Conservation (phyloP, 2,113 vertebrate species). For the Cathartes aura region DNA sequence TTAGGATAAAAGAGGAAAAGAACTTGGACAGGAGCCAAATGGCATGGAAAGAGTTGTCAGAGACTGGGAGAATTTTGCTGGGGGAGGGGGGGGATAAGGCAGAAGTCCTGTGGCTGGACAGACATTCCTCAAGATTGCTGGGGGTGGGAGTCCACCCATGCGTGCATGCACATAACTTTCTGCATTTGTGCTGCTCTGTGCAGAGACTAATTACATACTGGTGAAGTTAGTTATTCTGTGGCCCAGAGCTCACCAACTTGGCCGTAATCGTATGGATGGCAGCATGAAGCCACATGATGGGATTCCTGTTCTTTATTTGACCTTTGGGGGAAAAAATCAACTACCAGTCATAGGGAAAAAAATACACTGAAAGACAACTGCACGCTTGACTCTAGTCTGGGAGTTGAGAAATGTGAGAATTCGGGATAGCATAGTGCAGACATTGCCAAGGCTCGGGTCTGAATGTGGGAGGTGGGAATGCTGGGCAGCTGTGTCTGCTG, state of each 20-base stretch:
- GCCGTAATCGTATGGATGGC: not conserved
- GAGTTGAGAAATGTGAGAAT: not conserved
- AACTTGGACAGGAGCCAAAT: not conserved
- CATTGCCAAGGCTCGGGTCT: not conserved
- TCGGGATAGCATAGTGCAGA: not conserved
- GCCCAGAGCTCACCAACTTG: not conserved
- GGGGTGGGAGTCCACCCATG: not conserved
- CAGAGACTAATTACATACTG: not conserved
- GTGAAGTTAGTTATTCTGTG: not conserved
- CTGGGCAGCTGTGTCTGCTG: constrained; percentile 6
- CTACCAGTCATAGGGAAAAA: not conserved
- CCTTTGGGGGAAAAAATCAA: not conserved
- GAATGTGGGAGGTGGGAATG: constrained; percentile 20
- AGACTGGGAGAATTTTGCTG: not conserved
- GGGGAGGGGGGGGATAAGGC: not conserved
- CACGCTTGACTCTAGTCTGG: not conserved
- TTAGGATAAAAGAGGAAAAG: not conserved
- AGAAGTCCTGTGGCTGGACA: not conserved
- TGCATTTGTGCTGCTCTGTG: not conserved
- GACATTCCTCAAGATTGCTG: not conserved
- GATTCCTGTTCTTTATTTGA: not conserved
- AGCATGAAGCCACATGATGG: not conserved
- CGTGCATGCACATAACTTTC: not conserved
- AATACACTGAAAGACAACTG: not conserved
- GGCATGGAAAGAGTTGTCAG: not conserved